Evolutionary conservation across 2,888 invertebrate genomes (phyloP).

Genomic region (Agrilus biguttatus): DNA sequence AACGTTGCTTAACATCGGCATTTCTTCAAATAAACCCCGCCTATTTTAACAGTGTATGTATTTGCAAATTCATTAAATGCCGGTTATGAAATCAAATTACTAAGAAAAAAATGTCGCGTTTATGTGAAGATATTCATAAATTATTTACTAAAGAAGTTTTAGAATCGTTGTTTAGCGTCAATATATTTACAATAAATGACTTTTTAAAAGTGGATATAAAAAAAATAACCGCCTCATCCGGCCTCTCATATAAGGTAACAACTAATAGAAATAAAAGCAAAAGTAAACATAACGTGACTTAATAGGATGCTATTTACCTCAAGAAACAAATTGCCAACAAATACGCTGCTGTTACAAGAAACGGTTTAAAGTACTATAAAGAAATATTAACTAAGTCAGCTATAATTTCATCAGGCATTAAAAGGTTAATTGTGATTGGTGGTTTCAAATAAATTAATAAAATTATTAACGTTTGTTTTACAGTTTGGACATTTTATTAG

Average conservation of each 20-base stretch:
- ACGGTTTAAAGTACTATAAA: slow-evolving; percentile 24
- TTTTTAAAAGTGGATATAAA: slow-evolving; percentile 42
- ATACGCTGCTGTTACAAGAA: slow-evolving; percentile 33
- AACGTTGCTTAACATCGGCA: too few relatives aligned
- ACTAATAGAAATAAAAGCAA: slow-evolving; percentile 9
- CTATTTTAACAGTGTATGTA: too few relatives aligned
- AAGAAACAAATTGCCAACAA: slow-evolving; percentile 35
- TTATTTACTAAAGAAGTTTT: slow-evolving; percentile 32
- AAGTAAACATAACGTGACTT: slow-evolving; percentile 7
- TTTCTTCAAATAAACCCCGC: too few relatives aligned
- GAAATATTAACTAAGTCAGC: slow-evolving; percentile 23
- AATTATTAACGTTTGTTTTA: slow-evolving; percentile 17
- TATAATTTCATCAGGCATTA: slow-evolving; percentile 35
- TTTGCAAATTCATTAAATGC: slow-evolving; percentile 5
- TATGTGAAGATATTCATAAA: slow-evolving; percentile 16
- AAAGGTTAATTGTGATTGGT: slow-evolving; percentile 28
- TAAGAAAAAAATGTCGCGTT: slow-evolving; percentile 14
- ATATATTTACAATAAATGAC: slow-evolving; percentile 40
- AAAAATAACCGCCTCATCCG: slow-evolving; percentile 34
- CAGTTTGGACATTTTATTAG: slow-evolving; percentile 52
- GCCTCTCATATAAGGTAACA: slow-evolving; percentile 35
- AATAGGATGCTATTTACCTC: slow-evolving; percentile 30
- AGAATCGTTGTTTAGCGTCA: slow-evolving; percentile 34
- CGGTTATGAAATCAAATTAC: neutral
- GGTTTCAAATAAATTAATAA: neutral